Evolutionary conservation across 2,113 vertebrate genomes (phyloP).

Genomic region (Serinus canaria): DNA sequence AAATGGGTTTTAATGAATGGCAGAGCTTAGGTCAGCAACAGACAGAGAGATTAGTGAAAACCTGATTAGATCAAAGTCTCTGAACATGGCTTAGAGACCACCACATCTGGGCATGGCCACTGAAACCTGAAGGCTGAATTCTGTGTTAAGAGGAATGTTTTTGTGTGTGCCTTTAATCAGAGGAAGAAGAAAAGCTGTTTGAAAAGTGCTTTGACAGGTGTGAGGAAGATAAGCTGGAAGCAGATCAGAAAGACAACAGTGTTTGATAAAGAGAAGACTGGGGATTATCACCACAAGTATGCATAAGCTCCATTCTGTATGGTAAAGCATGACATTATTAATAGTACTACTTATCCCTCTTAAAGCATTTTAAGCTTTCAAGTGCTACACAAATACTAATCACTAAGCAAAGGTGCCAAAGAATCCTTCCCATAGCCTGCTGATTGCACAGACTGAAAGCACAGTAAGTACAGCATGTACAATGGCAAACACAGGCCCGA

Average conservation of each 20-base stretch:
- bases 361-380: background rate
- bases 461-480: background rate
- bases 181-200: conserved; percentile 2
- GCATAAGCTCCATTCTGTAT: background rate
- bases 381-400: conserved; percentile 36
- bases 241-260: background rate
- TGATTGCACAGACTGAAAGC: conserved; percentile 2
- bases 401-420: conserved; percentile 16
- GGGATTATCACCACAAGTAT: conserved; percentile 22
- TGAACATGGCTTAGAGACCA: background rate
- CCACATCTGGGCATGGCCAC: background rate
- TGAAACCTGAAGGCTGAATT: background rate
- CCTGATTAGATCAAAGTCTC: background rate
- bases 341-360: conserved; percentile 14
- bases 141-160: background rate
- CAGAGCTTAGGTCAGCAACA: background rate
- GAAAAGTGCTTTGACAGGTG: background rate
- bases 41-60: background rate
- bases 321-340: background rate
- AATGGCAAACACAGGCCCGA: background rate
- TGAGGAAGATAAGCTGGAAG: background rate
- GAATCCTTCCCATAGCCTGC: conserved; percentile 1
- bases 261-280: background rate
- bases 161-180: background rate
- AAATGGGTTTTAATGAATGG: background rate